Base-by-base conservation (phyloP, 2,797 vertebrate genomes). In the Aeoliscus strigatus region DNA sequence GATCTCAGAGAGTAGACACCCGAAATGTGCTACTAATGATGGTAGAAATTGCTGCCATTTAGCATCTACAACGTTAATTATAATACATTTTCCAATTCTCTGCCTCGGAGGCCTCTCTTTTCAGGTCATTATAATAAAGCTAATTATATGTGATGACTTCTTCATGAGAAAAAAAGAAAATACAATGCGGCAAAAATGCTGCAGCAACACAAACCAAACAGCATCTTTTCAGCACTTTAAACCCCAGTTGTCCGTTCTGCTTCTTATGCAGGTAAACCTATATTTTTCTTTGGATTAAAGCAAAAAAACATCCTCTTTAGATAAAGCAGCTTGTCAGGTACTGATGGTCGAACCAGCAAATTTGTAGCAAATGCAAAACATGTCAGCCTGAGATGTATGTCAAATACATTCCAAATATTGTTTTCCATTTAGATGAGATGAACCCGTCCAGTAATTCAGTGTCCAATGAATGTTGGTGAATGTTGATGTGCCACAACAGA, bases 101-200 rank as follows among this genome's bases (percentile, higher is more conserved):
- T 41, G 51, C 40, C 60, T 62, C 15, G 8, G 35, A n/a, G 44
- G 29, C 26, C 35, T 26, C 15, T 51, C 27, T 32, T 41, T 31
- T 29, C 18, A 41, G 33, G 16, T 38, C 52, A 57, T 57, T 54
- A 50, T 51, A 33, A 21, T 52, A 48, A 65, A 38, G 30, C 38
- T 53, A 52, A 60, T 73, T 47, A 63, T 51, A 49, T 45, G 45
- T 36, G 15, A 61, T 44, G 23, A 25, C 14, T 63, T 54, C 37
- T 70, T 62, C 11, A 43, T 29, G 14, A 57, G 27, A 56, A 69
- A 37, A 12, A 21, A 21, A 56, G 67, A 37, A 12, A 21, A 21
- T 21, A 6, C 18, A 21, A 21, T 21, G 18, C 18, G 18, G 18
- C 3, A 6, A 6, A 21, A 21, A 21, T 21, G 18, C 3, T 21